Evolutionary conservation across 1,140 invertebrate species (phyloP), one percentile per base, ranked within the genome.

Genomic region (Drosophila neocordata): DNA sequence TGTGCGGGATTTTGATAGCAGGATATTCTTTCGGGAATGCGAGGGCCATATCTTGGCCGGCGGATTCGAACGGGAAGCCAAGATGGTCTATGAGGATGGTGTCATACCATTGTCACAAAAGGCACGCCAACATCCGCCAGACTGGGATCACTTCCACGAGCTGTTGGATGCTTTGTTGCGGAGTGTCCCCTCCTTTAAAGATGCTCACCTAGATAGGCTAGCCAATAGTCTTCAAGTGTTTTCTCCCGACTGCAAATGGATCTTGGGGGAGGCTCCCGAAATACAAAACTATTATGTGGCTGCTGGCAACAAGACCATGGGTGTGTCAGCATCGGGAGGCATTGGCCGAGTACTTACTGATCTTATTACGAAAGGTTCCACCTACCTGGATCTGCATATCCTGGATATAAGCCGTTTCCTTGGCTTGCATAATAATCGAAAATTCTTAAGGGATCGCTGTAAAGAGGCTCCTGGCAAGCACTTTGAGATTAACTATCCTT

Each of bases 61-160:
- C 83, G 97, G 97, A 6, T 98, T 98, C 92, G 97, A 98, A 91
- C 95, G 95, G 1, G 92, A 95, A 64, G 96, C 95, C 8, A 98
- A 98, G 92, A 96, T 97, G 68, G 95, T 96, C n/a, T 98, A 97
- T 92, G 96, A 97, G 91, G 95, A 96, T 81, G 96, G 94, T 27
- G 88, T 89, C 63, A 93, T 95, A 77, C 94, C 94, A 61, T 92
- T 92, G 69, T 80, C 73, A 92, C 74, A 93, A 92, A 69, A 69
- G 1, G 93, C 94, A 53, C 92, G 95, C 34, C 93, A 94, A 84
- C 92, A 96, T 53, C 94, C 95, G 1, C 95, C 96, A 88, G 97
- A 98, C 92, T 99, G 98, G 98, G 98, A 99, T 92, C 97, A 98
- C 88, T 99, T 99, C 92, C 95, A 98, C 82, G 94, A 97, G 52